Evolutionary conservation across 2,888 invertebrate genomes (phyloP).

Genomic region (Ophion ventricosus): DNA sequence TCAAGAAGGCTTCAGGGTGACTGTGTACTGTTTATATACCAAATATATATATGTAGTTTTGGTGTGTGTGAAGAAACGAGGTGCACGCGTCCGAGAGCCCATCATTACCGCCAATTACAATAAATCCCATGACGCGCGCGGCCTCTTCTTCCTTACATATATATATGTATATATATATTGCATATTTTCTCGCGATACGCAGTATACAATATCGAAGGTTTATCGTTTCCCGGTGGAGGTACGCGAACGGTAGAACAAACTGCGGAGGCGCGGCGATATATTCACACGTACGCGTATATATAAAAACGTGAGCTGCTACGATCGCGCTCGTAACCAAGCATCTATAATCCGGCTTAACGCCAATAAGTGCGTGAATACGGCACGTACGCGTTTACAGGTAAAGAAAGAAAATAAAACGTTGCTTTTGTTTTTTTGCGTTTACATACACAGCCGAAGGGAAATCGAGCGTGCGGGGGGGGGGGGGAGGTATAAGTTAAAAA

Average conservation of each 20-base stretch:
- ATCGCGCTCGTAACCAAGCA: constrained; percentile 41
- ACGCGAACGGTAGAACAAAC: constrained; percentile 55
- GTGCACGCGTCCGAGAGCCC: constrained; percentile 74
- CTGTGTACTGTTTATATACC: constrained; percentile 1
- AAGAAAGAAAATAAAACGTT: neutral
- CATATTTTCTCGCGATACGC: neutral
- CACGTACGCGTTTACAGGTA: constrained; percentile 36
- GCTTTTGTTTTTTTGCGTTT: constrained; percentile 14
- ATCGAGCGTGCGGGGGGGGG: neutral
- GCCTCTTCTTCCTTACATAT: constrained; percentile 73
- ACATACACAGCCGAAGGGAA: constrained; percentile 2
- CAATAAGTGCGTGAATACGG: constrained; percentile 40
- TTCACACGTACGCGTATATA: constrained; percentile 39
- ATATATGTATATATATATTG: neutral
- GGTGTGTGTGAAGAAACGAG: constrained; percentile 51
- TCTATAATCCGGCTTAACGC: constrained; percentile 55
- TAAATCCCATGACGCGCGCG: constrained; percentile 78
- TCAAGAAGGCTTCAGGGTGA: constrained; percentile 32
- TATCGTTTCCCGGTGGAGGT: constrained; percentile 58
- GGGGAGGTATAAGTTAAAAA: no score
- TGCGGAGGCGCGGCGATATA: constrained; percentile 55
- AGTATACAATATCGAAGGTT: constrained; percentile 52
- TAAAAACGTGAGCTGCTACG: constrained; percentile 35
- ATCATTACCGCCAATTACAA: constrained; percentile 80
- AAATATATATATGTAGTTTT: neutral